Evolutionary conservation across 2,797 vertebrate genomes (phyloP).

Genomic region (Synaphobranchus kaupii): DNA sequence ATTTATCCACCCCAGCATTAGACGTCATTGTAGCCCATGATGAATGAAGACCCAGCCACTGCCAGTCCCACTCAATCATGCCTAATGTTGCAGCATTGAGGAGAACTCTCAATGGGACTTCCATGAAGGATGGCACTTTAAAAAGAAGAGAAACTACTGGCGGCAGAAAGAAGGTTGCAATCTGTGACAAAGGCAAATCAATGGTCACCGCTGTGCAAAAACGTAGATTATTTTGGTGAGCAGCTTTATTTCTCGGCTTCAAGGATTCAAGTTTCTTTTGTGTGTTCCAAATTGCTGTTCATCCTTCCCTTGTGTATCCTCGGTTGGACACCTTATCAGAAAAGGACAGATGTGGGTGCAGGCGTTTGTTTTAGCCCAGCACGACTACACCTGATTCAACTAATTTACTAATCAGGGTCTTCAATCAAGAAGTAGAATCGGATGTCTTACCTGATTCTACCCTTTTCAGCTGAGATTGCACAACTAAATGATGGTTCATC

Average conservation of each 20-base stretch:
- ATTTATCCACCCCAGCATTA: slow-evolving; percentile 49
- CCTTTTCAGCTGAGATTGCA: too few species aligned
- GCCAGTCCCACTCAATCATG: slow-evolving; percentile 53
- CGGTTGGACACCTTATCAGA: not conserved
- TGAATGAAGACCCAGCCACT: slow-evolving; percentile 46
- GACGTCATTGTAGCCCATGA: slow-evolving; percentile 50
- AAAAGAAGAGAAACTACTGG: not conserved
- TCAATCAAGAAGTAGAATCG: too few species aligned
- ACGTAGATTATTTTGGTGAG: not conserved
- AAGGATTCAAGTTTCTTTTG: not conserved
- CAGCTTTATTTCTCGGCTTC: not conserved
- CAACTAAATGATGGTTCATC: too few species aligned
- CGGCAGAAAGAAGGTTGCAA: not conserved
- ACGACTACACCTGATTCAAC: too few species aligned
- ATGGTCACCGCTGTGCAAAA: not conserved
- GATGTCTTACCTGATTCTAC: too few species aligned
- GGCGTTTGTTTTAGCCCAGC: not conserved
- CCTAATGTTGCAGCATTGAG: slow-evolving; percentile 61
- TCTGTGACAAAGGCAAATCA: slow-evolving; percentile 2
- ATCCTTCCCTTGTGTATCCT: not conserved
- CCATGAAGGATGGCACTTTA: slow-evolving; percentile 20
- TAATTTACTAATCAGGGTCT: too few species aligned
- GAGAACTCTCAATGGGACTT: slow-evolving; percentile 28
- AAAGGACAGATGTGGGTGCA: not conserved
- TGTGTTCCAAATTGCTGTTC: not conserved